These are phyloP conservation scores for Ptychoptera albimana DNA, from an alignment of 2,888 invertebrate species.

Conservation along the genomic window DNA sequence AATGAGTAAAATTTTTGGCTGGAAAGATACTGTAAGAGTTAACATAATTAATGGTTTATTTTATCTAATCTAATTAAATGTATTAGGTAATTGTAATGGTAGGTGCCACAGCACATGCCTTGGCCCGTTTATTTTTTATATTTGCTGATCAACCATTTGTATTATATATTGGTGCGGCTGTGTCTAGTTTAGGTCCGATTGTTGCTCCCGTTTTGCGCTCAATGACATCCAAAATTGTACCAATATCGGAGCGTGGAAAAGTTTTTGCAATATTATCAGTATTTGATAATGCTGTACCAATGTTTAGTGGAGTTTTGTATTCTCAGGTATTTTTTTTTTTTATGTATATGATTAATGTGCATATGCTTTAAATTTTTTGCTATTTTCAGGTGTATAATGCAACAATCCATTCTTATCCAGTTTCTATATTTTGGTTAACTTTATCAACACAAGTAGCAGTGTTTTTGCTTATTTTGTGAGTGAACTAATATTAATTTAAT, in stretches of 20 bases:
- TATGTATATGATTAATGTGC: background rate
- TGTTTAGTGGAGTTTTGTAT: conserved; percentile 57
- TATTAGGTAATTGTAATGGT: conserved; percentile 48
- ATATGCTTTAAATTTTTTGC: background rate
- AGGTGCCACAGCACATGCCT: conserved; percentile 51
- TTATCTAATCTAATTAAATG: background rate
- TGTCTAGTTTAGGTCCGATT: conserved; percentile 61
- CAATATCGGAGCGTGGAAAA: conserved; percentile 58
- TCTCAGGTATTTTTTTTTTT: conserved; percentile 32
- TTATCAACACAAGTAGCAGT: conserved; percentile 51
- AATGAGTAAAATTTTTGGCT: conserved; percentile 47
- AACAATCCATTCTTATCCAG: conserved; percentile 39
- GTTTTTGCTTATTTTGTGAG: conserved; percentile 50
- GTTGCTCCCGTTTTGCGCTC: conserved; percentile 67
- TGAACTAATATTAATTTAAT: too few species aligned
- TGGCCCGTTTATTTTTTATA: conserved; percentile 51
- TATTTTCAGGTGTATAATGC: conserved; percentile 39
- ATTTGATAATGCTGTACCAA: conserved; percentile 63
- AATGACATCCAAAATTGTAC: conserved; percentile 63
- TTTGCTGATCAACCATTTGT: conserved; percentile 36
- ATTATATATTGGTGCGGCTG: conserved; percentile 56
- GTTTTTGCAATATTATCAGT: conserved; percentile 62
- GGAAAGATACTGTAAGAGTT: conserved; percentile 47
- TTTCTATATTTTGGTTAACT: conserved; percentile 56
- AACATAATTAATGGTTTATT: background rate